Conservation (phyloP, 1,140 invertebrate genomes). For the Drosophila ambigua region DNA sequence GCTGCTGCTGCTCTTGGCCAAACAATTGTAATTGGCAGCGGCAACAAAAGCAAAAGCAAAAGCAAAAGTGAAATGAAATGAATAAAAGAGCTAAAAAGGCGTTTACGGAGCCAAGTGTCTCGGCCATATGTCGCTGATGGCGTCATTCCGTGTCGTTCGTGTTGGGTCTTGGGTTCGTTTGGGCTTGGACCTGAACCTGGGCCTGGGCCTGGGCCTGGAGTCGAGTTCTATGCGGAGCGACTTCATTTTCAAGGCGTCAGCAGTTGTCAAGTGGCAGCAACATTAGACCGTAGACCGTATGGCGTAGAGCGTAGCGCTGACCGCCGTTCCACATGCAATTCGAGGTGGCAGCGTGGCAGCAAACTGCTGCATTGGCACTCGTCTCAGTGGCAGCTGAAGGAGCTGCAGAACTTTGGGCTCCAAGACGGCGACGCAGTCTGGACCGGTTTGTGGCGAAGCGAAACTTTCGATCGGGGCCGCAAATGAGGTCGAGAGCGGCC, state of each 20-base stretch:
- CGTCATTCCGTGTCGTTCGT: slow-evolving; percentile 21
- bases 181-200: too few relatives aligned
- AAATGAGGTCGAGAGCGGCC: slow-evolving; percentile 51
- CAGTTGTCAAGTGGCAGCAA: slow-evolving; percentile 39
- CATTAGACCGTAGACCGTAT: slow-evolving; percentile 27
- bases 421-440: slow-evolving; percentile 5
- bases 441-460: slow-evolving; percentile 59
- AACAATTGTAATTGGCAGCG: slow-evolving; percentile 48
- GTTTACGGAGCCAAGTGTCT: slow-evolving; percentile 20
- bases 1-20: slow-evolving; percentile 31
- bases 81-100: slow-evolving; percentile 16
- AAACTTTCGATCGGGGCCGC: slow-evolving; percentile 58
- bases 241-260: slow-evolving; percentile 47
- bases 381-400: too few relatives aligned
- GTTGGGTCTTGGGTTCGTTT: neutral
- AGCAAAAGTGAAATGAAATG: neutral
- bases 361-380: slow-evolving; percentile 45
- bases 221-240: slow-evolving; percentile 23
- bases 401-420: slow-evolving; percentile 31
- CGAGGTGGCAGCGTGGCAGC: slow-evolving; percentile 15
- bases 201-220: neutral
- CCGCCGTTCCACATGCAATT: slow-evolving; percentile 45
- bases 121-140: slow-evolving; percentile 62
- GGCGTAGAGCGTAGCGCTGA: slow-evolving; percentile 13
- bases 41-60: slow-evolving; percentile 15